phyloP scores from a whole-genome alignment of 2,113 vertebrate species.

The Peromyscus leucopus region DNA sequence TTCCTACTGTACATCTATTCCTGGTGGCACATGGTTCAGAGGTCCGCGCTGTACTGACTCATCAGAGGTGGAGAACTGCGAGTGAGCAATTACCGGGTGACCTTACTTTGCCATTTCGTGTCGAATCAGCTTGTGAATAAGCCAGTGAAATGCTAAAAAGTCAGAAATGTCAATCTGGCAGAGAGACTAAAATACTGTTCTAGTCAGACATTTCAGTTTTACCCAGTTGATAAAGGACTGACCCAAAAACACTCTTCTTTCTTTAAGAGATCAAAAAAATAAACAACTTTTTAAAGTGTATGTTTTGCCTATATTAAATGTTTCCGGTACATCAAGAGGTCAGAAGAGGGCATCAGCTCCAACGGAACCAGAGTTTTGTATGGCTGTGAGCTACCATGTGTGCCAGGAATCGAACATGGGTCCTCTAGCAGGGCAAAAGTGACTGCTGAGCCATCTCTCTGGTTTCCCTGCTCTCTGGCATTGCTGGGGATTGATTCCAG shows the following conservation, averaged over 20 bases:
- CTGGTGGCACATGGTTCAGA: not conserved
- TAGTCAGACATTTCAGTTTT: not conserved
- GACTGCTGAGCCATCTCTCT: not conserved
- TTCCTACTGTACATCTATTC: constrained; percentile 51
- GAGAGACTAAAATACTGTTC: not conserved
- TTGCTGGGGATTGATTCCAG: not conserved
- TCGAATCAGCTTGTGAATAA: not conserved
- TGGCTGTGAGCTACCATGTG: not conserved
- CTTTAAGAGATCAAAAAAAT: not conserved
- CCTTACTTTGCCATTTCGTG: not conserved
- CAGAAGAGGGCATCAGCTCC: not conserved
- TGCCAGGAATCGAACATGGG: not conserved
- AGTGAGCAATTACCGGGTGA: not conserved
- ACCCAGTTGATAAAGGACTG: not conserved
- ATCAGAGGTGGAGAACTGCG: not conserved
- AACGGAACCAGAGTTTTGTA: not conserved
- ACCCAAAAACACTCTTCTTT: not conserved
- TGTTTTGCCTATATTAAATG: not conserved
- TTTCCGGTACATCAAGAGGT: not conserved
- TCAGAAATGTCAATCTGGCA: not conserved
- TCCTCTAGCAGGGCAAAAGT: not conserved
- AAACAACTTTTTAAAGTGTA: not conserved
- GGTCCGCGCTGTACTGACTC: constrained; percentile 16
- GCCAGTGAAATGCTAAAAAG: not conserved
- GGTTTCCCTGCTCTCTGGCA: not conserved